A percentile compares a stretch with the other conserved stretches of the same genome.
phyloP scores from a whole-genome alignment of 2,888 invertebrate species.

The Sphaerophoria taeniata region DNA sequence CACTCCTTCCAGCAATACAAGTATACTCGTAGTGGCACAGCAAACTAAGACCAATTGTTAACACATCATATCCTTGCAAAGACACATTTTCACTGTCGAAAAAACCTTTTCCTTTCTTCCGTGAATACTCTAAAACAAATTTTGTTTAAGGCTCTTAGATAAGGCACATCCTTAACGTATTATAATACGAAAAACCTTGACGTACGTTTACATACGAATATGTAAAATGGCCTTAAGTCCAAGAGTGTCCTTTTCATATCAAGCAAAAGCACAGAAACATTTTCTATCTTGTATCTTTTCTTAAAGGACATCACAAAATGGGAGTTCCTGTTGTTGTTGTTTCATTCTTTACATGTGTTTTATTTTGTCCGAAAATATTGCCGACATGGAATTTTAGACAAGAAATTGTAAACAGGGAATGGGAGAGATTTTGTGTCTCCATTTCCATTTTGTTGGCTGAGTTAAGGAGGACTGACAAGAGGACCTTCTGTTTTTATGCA shows the following conservation, averaged over 20 bases:
- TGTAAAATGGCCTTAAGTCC: slow-evolving; percentile 5
- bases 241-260: slow-evolving; percentile 15
- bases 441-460: neutral
- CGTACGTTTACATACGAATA: neutral
- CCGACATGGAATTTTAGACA: slow-evolving; percentile 31
- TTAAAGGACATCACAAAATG: neutral
- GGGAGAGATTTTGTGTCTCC: slow-evolving; percentile 2
- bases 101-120: neutral
- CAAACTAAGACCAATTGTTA: slow-evolving; percentile 14
- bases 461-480: slow-evolving; percentile 23
- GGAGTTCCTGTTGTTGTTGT: neutral
- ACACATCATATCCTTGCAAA: slow-evolving; percentile 10
- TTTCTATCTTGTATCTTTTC: slow-evolving; percentile 16
- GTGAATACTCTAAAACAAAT: slow-evolving; percentile 16
- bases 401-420: neutral
- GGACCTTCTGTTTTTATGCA: slow-evolving; percentile 66
- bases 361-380: slow-evolving; percentile 27
- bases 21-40: neutral
- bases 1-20: neutral
- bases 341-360: slow-evolving; percentile 2
- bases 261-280: neutral
- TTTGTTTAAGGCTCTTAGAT: slow-evolving; percentile 24
- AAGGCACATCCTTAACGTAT: neutral
- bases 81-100: neutral
- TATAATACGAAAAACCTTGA: too few relatives aligned